phyloP scores from a whole-genome alignment of 2,113 vertebrate genomes.

The Rhinolophus sinicus region DNA sequence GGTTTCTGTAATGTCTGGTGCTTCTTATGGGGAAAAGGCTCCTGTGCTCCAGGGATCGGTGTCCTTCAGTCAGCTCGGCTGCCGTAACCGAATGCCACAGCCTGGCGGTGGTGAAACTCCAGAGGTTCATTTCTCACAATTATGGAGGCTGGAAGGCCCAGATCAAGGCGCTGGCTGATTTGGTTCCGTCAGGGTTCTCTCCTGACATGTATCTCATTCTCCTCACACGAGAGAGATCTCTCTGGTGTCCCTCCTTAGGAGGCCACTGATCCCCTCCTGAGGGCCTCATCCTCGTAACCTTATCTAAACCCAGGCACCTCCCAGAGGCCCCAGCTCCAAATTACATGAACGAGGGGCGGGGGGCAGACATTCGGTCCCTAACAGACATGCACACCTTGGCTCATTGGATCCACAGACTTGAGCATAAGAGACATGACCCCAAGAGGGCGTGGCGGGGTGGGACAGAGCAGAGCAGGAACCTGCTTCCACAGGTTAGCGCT shows the following conservation, averaged over 20 bases:
- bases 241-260: neutral
- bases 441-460: neutral
- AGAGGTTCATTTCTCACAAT: neutral
- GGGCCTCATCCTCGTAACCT: neutral
- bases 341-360: neutral
- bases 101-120: neutral
- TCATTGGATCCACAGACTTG: neutral
- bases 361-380: neutral
- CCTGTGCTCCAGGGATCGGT: neutral
- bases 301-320: neutral
- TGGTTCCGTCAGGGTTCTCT: neutral
- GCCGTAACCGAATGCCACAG: neutral
- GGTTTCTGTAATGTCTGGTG: accelerated
- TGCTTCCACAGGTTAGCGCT: neutral
- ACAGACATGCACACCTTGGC: no score
- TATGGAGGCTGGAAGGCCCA: no score
- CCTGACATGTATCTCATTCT: neutral
- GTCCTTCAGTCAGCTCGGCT: neutral
- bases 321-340: neutral
- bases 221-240: neutral
- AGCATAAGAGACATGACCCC: neutral
- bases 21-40: neutral
- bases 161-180: neutral
- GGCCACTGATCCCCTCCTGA: neutral
- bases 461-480: accelerated